phyloP scores from a whole-genome alignment of 2,888 invertebrate genomes.

The Agriopis leucophaearia region DNA sequence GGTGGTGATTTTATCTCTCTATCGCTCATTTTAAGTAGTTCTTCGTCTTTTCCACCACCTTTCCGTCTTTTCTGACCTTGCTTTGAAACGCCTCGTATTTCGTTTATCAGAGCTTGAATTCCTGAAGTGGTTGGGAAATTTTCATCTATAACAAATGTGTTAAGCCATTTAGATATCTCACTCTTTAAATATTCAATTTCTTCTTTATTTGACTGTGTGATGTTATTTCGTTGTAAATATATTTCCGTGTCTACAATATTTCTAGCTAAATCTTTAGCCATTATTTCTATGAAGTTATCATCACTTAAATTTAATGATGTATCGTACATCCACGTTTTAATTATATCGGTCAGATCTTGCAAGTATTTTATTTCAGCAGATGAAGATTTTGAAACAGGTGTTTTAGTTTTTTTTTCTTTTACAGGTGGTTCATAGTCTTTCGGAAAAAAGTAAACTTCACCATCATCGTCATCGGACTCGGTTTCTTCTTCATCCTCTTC shows the following conservation, averaged over 20 bases:
- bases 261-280: not conserved
- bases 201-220: not conserved
- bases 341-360: not conserved
- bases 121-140: not conserved
- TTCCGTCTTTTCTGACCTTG: not conserved
- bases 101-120: not conserved
- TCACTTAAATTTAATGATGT: not conserved
- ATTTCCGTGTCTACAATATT: not conserved
- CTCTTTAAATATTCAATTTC: not conserved
- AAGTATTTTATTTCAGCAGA: not conserved
- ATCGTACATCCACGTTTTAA: not conserved
- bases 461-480: not conserved
- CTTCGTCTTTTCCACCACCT: not conserved
- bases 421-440: not conserved
- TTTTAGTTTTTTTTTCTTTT: not conserved
- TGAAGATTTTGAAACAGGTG: constrained; percentile 4
- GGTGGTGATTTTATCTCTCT: not conserved
- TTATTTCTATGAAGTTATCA: not conserved
- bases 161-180: not conserved
- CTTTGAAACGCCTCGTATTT: not conserved
- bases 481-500: not conserved
- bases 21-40: not conserved
- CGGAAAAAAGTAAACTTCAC: not conserved
- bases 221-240: not conserved
- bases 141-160: not conserved